Conservation (phyloP, 1,140 invertebrate genomes). For the Heliconius eleuchia region DNA sequence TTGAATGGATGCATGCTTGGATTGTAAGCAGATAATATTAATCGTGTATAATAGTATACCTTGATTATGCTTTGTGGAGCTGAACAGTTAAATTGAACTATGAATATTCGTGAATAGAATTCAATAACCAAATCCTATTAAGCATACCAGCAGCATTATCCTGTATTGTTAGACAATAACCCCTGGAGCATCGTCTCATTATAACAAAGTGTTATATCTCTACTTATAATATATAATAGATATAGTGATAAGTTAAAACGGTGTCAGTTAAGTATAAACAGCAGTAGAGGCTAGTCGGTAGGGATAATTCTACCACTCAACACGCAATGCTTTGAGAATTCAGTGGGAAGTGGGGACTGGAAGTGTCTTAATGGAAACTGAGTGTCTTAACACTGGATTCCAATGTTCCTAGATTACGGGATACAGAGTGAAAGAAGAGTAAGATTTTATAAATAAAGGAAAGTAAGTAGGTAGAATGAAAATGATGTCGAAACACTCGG, state of each 20-base stretch:
- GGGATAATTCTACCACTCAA: too few relatives aligned
- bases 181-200: not conserved
- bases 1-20: not conserved
- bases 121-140: slow-evolving; percentile 12
- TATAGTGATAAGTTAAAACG: not conserved
- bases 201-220: not conserved
- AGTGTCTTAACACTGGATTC: too few relatives aligned
- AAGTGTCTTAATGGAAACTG: too few relatives aligned
- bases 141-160: slow-evolving; percentile 3
- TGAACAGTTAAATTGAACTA: slow-evolving; percentile 8
- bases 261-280: too few relatives aligned
- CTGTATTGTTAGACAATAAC: not conserved
- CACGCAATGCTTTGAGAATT: too few relatives aligned
- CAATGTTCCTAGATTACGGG: too few relatives aligned
- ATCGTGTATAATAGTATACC: not conserved
- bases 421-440: too few relatives aligned
- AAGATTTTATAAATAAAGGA: too few relatives aligned
- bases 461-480: too few relatives aligned
- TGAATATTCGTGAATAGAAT: slow-evolving; percentile 13
- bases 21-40: not conserved
- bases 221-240: not conserved
- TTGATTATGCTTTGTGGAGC: not conserved
- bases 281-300: too few relatives aligned
- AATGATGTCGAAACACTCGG: too few relatives aligned
- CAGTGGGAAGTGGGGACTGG: too few relatives aligned